phyloP scores from a whole-genome alignment of 1,140 invertebrate genomes.

The Papilio glaucus region DNA sequence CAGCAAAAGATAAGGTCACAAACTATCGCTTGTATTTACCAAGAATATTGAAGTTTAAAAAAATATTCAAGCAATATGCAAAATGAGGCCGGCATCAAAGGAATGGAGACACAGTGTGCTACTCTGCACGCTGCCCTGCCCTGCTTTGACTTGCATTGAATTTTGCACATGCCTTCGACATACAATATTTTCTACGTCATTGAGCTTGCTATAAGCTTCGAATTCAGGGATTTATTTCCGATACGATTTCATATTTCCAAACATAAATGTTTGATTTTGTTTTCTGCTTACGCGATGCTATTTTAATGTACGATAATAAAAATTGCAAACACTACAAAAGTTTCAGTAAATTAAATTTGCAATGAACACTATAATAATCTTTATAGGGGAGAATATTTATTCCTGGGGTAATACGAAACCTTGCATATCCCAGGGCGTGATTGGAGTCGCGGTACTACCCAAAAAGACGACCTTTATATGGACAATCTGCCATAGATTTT shows the following conservation, averaged over 20 bases:
- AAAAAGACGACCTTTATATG: too few relatives aligned
- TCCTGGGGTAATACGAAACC: too few relatives aligned
- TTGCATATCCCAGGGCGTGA: too few relatives aligned
- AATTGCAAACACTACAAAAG: not conserved
- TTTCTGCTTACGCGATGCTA: not conserved
- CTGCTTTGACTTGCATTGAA: constrained; percentile 33
- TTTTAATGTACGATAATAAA: not conserved
- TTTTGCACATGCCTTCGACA: constrained; percentile 35
- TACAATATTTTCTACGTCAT: constrained; percentile 37
- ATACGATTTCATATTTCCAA: constrained; percentile 36
- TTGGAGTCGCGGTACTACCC: too few relatives aligned
- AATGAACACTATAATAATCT: not conserved
- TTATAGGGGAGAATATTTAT: too few relatives aligned
- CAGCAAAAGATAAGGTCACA: not conserved
- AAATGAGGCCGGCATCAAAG: constrained; percentile 33
- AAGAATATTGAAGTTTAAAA: constrained; percentile 29
- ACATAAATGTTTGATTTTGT: constrained; percentile 37
- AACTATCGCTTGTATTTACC: not conserved
- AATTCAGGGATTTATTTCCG: constrained; percentile 37
- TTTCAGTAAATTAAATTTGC: not conserved
- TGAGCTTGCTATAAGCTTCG: constrained; percentile 37
- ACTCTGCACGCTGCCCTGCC: constrained; percentile 24
- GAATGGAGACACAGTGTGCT: constrained; percentile 28
- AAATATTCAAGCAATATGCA: constrained; percentile 36
- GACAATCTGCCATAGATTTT: too few relatives aligned